Base-by-base conservation (phyloP, 2,888 invertebrate genomes). In the Eledone cirrhosa region DNA sequence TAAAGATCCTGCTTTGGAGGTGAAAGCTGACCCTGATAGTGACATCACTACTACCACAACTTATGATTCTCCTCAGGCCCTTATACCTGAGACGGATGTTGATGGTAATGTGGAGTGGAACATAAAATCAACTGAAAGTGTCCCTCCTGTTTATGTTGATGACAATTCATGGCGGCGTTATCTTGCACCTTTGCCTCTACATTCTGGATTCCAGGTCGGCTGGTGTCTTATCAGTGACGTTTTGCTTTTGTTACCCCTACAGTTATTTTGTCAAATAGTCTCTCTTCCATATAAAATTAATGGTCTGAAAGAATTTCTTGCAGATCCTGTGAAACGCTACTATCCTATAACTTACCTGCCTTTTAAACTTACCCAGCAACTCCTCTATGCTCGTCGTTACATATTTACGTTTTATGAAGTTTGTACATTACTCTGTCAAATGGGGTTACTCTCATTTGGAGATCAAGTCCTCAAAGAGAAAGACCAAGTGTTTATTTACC, bases 201-300 rank as follows among this genome's bases (percentile, higher is more conserved):
- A 94, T 86, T 82, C 87, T 88, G 93, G 92, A 24, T 94, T 93
- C 63, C 91, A 91, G 92, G 0, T 87, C 13, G 95, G 95, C 16
- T 95, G 95, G 95, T 92, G 93, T 47, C 91, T 94, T 77, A 91
- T 95, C 81, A 93, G 93, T 82, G 95, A 96, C 87, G 89, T 94
- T 1, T 90, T 95, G 11, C 91, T 94, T 7, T 92, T 94, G 0
- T 91, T 95, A 85, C 96, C 95, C 0, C 88, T 95, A 0, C 93
- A 93, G 0, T 85, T 95, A n/a, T 94, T 95, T 83, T 91, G 94
- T 16, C 93, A 94, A 87, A 87, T 95, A 19, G 92, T 94, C 82
- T 93, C 93, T 81, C 90, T 94, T 27, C 91, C 92, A 7, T 93
- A 92, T 83, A 86, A 92, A 89, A 87, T 94, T 19, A 92, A 93